These are phyloP conservation scores for Rhinoraja longicauda DNA, from an alignment of 2,797 vertebrate species.

Conservation along the genomic window DNA sequence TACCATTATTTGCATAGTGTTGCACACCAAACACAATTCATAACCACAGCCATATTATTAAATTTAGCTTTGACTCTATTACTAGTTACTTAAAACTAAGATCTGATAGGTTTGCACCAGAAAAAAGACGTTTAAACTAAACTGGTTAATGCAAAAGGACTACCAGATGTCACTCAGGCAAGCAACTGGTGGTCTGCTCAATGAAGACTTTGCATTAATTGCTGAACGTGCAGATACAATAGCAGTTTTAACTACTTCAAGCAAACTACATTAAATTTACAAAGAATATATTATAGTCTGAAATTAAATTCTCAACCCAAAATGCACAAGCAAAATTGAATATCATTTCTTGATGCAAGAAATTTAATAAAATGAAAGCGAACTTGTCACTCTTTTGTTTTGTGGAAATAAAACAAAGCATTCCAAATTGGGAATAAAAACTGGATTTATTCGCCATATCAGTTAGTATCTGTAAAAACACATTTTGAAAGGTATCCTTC, in stretches of 20 bases:
- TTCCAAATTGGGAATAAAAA: not conserved
- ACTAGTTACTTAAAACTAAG: not conserved
- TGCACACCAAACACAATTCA: not conserved
- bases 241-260: conserved; percentile 44
- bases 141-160: conserved; percentile 68
- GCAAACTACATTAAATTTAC: not conserved
- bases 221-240: conserved; percentile 76
- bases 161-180: conserved; percentile 94
- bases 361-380: not conserved
- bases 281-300: not conserved
- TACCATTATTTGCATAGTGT: no score
- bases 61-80: not conserved
- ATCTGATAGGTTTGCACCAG: conserved; percentile 47
- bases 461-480: not conserved
- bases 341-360: not conserved
- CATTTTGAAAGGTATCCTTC: not conserved
- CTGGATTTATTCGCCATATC: not conserved
- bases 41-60: not conserved
- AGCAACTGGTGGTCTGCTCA: conserved; percentile 79
- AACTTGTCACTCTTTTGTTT: not conserved
- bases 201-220: conserved; percentile 72
- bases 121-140: conserved; percentile 67
- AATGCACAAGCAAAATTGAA: not conserved
- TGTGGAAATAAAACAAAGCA: not conserved
- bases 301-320: not conserved